Evolutionary conservation across 30 jellyfish, hydroid and myxozoan species (phyloP).

Genomic region (Clytia hemisphaerica): DNA sequence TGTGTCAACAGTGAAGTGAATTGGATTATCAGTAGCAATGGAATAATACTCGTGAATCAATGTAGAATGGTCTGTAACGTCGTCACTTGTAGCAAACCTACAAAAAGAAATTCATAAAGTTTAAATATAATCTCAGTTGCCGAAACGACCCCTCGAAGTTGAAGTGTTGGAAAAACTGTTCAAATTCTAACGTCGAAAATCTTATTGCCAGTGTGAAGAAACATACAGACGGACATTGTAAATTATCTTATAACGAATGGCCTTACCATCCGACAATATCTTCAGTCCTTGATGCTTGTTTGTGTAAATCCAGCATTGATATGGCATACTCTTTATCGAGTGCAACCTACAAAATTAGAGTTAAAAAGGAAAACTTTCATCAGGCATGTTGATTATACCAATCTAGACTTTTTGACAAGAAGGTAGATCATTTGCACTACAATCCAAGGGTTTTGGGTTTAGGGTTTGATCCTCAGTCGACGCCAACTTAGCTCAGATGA

Average conservation of each 20-base stretch:
- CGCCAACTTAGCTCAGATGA: too few relatives aligned
- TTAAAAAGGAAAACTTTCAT: too few relatives aligned
- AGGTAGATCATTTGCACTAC: too few relatives aligned
- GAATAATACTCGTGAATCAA: constrained; percentile 83
- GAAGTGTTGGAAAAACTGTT: not conserved
- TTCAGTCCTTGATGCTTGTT: constrained; percentile 74
- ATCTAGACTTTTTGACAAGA: too few relatives aligned
- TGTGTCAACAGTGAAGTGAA: constrained; percentile 87
- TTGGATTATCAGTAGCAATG: constrained; percentile 66
- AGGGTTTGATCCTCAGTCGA: too few relatives aligned
- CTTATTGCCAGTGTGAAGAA: not conserved
- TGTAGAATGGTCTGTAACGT: constrained; percentile 85
- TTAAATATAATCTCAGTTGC: too few relatives aligned
- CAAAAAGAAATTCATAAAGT: constrained; percentile 1
- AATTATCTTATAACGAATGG: not conserved
- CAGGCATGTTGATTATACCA: too few relatives aligned
- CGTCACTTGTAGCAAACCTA: constrained; percentile 96
- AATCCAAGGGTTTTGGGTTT: too few relatives aligned
- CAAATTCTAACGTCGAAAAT: too few relatives aligned
- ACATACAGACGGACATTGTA: not conserved
- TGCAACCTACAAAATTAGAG: constrained; percentile 59
- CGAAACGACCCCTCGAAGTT: too few relatives aligned
- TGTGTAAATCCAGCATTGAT: constrained; percentile 69
- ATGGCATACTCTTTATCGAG: constrained; percentile 91
- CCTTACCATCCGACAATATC: constrained; percentile 91